These are phyloP conservation scores for Pelosia muscerda DNA, from an alignment of 2,888 invertebrate species.

Conservation along the genomic window DNA sequence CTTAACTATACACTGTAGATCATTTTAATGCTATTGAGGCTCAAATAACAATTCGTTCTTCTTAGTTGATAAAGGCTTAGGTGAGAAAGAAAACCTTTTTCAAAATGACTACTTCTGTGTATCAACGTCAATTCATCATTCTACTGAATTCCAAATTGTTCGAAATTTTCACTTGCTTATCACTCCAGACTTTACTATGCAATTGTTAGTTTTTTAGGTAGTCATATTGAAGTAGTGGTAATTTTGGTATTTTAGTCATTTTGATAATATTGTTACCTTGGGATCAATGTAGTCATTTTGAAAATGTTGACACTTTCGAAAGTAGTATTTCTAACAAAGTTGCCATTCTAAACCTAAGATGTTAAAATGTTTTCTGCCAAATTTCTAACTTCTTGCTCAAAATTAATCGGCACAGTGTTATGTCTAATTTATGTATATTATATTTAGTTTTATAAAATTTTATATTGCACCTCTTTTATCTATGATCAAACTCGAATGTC, in stretches of 20 bases:
- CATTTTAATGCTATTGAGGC: constrained; percentile 27
- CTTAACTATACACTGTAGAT: constrained; percentile 1
- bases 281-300: neutral
- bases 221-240: neutral
- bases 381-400: constrained; percentile 25
- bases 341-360: neutral
- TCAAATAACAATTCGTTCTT: constrained; percentile 20
- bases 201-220: neutral
- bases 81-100: neutral
- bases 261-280: neutral
- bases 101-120: neutral
- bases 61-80: neutral
- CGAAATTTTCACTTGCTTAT: too few relatives aligned
- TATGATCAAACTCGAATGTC: constrained; percentile 14
- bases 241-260: neutral
- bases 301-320: neutral
- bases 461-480: neutral
- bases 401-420: constrained; percentile 2
- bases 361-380: constrained; percentile 17
- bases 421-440: neutral
- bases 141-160: neutral
- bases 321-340: neutral
- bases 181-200: too few relatives aligned
- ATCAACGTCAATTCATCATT: neutral
- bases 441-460: neutral